phyloP scores from a whole-genome alignment of 2,888 invertebrate genomes.

The Imbricaverruca yamaguchii region DNA sequence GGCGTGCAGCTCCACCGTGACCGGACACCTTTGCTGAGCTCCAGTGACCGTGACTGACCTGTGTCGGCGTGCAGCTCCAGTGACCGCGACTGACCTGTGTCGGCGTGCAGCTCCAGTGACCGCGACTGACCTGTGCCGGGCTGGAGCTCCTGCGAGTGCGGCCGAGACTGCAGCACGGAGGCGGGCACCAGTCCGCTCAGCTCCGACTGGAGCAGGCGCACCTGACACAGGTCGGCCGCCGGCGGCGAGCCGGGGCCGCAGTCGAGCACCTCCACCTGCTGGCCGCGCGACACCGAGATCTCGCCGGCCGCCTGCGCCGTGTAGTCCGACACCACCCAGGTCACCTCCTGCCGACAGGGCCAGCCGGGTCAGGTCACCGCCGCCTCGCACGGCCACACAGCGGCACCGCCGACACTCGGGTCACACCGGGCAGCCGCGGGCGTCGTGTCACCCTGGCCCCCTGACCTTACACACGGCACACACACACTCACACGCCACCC shows the following conservation, averaged over 20 bases:
- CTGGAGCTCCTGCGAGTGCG: slow-evolving; percentile 14
- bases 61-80: no score
- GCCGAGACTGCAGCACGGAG: slow-evolving; percentile 40
- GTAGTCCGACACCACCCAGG: slow-evolving; percentile 84
- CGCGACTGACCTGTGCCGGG: neutral
- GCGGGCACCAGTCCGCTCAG: slow-evolving; percentile 41
- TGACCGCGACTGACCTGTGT: neutral
- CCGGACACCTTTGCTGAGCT: neutral
- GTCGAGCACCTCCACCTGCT: slow-evolving; percentile 79
- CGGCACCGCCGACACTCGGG: no score
- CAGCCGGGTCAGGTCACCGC: no score
- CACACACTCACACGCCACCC: no score
- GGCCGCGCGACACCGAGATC: slow-evolving; percentile 76
- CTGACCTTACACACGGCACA: no score
- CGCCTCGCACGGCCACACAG: no score
- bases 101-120: neutral
- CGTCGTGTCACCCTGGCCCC: no score
- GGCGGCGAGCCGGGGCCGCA: slow-evolving; percentile 54
- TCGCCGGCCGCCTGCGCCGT: slow-evolving; percentile 66
- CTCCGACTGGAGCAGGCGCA: slow-evolving; percentile 43
- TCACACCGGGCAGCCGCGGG: no score
- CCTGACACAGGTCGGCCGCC: slow-evolving; percentile 51
- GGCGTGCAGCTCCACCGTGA: neutral
- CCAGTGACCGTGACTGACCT: slow-evolving; percentile 31
- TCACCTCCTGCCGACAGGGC: slow-evolving; percentile 61